Evolutionary conservation across 1,140 invertebrate genomes (phyloP), one percentile per base, ranked within the genome.

Genomic region (Liolophura sinensis): DNA sequence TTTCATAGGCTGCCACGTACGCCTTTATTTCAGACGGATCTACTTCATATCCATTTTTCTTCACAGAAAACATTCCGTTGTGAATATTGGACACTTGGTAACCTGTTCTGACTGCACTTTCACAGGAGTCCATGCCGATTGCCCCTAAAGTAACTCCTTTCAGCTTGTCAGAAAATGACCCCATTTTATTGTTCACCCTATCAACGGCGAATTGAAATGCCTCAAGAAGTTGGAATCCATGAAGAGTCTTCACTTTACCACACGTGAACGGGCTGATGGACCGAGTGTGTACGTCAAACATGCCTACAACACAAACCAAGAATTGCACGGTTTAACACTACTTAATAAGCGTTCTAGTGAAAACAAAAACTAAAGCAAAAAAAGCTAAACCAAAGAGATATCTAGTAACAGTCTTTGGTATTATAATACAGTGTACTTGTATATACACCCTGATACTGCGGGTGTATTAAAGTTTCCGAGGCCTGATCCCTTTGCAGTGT

Each of bases 211-310:
- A 82, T 54, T 79, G 72, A 66, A 83, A 82, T 1, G 81, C 80
- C 65, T 83, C 81, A 15, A 79, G 63, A 11, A 82, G 75, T 62
- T 81, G 80, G 63, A 78, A 80, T 4, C 81, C 81, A 65, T 75
- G 72, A 15, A 74, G 62, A 24, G 68, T 71, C 48, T 82, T 81
- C 22, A 83, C 72, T 0, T 65, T 31, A n/a, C 78, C 80, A 72
- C 81, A 83, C 0, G 76, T 75, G 60, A 82, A 81, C 24, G 75
- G 72, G 9, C 61, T 69, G 16, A 73, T 49, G 18, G 63, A 66
- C 57, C 65, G 65, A 12, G 73, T 22, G 61, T 82, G 80, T 4
- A 82, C 79, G 59, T 83, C 79, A 74, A 83, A 83, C 12, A 83
- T 60, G 64, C 81, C 81, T 83, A 68, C 25, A 73, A 73, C 31